These are phyloP conservation scores for Acleris literana DNA, from an alignment of 2,888 invertebrate species.

Conservation along the genomic window DNA sequence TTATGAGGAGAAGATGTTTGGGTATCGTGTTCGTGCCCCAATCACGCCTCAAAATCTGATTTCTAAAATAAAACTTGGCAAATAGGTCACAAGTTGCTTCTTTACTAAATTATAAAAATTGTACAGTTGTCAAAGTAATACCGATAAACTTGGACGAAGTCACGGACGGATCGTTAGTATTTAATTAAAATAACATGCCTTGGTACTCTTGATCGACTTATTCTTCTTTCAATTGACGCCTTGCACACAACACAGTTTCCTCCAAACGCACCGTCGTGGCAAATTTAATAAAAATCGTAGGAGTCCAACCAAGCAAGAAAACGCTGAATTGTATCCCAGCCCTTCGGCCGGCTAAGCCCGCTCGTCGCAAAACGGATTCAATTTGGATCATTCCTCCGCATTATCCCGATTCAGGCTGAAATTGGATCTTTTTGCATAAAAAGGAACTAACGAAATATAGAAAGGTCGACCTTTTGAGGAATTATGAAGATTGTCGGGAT, in stretches of 20 bases:
- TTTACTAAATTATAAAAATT: too few species aligned
- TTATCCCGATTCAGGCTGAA: constrained; percentile 74
- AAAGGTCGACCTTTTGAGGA: constrained; percentile 57
- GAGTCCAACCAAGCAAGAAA: constrained; percentile 64
- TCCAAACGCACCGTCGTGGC: constrained; percentile 44
- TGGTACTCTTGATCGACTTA: too few species aligned
- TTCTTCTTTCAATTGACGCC: too few species aligned
- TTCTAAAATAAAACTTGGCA: too few species aligned
- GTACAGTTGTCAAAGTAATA: too few species aligned
- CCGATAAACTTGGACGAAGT: too few species aligned
- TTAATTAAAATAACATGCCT: too few species aligned
- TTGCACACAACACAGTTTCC: constrained; percentile 8
- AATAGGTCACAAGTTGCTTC: too few species aligned
- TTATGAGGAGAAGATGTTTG: too few species aligned
- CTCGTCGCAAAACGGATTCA: constrained; percentile 65
- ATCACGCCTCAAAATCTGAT: too few species aligned
- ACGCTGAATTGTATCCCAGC: constrained; percentile 67
- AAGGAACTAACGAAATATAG: constrained; percentile 71
- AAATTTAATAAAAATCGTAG: constrained; percentile 74
- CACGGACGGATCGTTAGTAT: too few species aligned
- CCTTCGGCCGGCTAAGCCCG: constrained; percentile 38
- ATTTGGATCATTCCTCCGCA: constrained; percentile 81
- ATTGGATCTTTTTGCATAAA: constrained; percentile 82
- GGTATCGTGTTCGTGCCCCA: too few species aligned
- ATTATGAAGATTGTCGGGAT: constrained; percentile 48